phyloP scores from a whole-genome alignment of 2,113 vertebrate genomes.

The Clarias magur region DNA sequence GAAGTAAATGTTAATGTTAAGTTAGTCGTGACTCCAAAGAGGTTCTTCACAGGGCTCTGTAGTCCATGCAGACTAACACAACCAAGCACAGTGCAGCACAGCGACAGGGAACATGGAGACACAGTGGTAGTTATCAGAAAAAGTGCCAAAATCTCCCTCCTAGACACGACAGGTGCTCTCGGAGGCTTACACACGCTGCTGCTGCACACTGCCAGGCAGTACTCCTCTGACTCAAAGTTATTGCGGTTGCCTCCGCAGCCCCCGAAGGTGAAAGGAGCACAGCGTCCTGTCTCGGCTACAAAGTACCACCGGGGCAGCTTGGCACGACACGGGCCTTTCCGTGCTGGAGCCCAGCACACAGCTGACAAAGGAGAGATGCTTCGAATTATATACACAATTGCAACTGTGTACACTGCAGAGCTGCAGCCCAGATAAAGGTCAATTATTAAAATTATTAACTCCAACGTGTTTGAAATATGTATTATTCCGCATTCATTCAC shows the following conservation, averaged over 20 bases:
- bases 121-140: conserved; percentile 37
- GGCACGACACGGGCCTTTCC: conserved; percentile 88
- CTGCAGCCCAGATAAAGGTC: neutral
- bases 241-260: conserved; percentile 98
- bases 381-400: conserved; percentile 12
- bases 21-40: conserved; percentile 3
- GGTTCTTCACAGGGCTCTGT: conserved; percentile 30
- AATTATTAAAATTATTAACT: neutral
- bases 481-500: neutral
- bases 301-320: conserved; percentile 98
- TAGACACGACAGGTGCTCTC: conserved; percentile 33
- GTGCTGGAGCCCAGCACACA: conserved; percentile 93
- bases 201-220: conserved; percentile 98
- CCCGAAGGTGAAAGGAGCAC: conserved; percentile 93
- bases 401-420: neutral
- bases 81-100: conserved; percentile 27
- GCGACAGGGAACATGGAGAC: conserved; percentile 33
- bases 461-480: neutral
- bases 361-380: conserved; percentile 76
- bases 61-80: conserved; percentile 46
- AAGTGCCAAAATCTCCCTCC: neutral
- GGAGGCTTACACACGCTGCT: conserved; percentile 92
- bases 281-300: conserved; percentile 83
- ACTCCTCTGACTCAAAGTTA: conserved; percentile 98
- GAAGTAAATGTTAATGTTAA: neutral